phyloP scores from a whole-genome alignment of 2,113 vertebrate genomes.

The Tetraodon nigroviridis region DNA sequence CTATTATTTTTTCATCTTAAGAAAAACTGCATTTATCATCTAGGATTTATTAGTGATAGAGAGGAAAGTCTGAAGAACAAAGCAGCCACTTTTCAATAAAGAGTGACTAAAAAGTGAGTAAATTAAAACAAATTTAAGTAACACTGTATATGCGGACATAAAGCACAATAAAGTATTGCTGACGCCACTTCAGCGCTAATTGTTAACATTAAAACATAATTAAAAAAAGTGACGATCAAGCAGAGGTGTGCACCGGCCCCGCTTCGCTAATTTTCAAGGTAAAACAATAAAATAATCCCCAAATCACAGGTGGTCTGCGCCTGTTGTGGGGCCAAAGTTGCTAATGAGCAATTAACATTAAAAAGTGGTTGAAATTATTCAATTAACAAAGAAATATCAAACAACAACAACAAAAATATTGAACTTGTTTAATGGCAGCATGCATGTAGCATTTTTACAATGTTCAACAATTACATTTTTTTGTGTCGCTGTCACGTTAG shows the following conservation, averaged over 20 bases:
- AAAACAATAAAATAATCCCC: constrained; percentile 56
- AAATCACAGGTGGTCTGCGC: constrained; percentile 16
- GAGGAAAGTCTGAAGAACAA: too few species aligned
- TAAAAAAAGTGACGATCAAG: constrained; percentile 76
- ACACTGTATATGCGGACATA: constrained; percentile 16
- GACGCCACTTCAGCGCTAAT: constrained; percentile 73
- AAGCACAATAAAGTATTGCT: constrained; percentile 66
- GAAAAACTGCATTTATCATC: constrained; percentile 27
- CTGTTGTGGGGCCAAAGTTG: constrained; percentile 47
- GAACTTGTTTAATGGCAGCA: not conserved
- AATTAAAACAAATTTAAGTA: not conserved
- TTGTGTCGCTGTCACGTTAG: constrained; percentile 64
- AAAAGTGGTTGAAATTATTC: constrained; percentile 1
- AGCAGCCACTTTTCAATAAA: too few species aligned
- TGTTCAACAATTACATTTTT: constrained; percentile 17
- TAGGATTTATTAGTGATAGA: not conserved
- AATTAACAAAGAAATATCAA: not conserved
- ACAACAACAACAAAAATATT: not conserved
- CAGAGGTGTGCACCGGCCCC: constrained; percentile 51
- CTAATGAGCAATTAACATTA: constrained; percentile 58
- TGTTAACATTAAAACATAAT: constrained; percentile 80
- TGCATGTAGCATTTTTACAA: not conserved
- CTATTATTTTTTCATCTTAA: constrained; percentile 47
- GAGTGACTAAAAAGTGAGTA: not conserved
- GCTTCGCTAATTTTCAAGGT: constrained; percentile 61